These are phyloP conservation scores for Hepsetus odoe DNA, from an alignment of 2,113 vertebrate species.

Conservation along the genomic window DNA sequence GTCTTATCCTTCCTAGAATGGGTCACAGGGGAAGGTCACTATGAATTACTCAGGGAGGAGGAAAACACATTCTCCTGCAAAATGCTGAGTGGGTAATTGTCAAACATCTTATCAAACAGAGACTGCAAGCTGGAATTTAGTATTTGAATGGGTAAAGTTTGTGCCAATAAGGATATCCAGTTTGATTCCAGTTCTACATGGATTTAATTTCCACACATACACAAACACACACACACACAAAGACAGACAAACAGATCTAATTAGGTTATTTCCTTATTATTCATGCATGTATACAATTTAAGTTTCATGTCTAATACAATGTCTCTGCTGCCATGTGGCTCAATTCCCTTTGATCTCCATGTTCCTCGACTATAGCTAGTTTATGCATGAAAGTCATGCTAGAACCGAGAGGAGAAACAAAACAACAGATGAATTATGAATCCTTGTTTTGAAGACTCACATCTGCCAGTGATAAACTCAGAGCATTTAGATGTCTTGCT, in stretches of 20 bases:
- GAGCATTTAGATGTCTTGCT: neutral
- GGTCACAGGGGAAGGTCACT: neutral
- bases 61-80: neutral
- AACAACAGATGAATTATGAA: slow-evolving; percentile 15
- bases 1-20: neutral
- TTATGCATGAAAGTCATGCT: neutral
- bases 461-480: slow-evolving; percentile 12
- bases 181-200: too few species aligned
- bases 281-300: neutral
- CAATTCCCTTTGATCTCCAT: slow-evolving; percentile 7
- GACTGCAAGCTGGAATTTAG: neutral
- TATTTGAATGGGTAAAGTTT: neutral
- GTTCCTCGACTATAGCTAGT: neutral
- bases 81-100: neutral
- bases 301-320: neutral
- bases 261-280: slow-evolving; percentile 4
- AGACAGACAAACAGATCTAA: too few species aligned
- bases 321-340: neutral
- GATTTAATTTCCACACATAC: too few species aligned
- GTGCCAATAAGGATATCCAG: neutral
- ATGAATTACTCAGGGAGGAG: slow-evolving; percentile 16
- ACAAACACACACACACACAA: too few species aligned
- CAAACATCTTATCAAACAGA: neutral
- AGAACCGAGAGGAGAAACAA: slow-evolving; percentile 1
- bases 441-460: slow-evolving; percentile 2